Base-by-base conservation (phyloP, 2,797 vertebrate genomes). In the Erpetoichthys calabaricus region DNA sequence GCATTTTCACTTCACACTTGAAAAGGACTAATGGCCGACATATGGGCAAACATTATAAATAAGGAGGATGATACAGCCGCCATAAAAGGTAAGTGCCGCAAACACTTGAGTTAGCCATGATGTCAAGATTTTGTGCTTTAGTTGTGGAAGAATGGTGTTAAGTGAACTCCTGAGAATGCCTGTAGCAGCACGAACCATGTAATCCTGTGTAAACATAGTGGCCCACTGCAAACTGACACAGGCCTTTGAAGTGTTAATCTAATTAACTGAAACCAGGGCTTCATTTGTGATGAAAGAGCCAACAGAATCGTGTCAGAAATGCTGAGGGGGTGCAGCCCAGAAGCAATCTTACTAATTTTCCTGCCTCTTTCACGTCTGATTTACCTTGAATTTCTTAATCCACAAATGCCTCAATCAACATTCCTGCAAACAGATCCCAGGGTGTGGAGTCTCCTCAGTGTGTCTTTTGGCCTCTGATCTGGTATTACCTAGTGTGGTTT, bases 321-420 rank as follows among this genome's bases (percentile, higher is more conserved):
- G 64, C 57, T 3, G 61, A 25, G 25, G 67, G 69, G 64, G 67
- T 57, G 47, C 65, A 60, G 61, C 68, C 62, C n/a, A n/a, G 55
- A 57, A 61, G 47, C 8, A 7, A 63, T 55, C 7, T 43, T 45
- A 63, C 67, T 70, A 64, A 69, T 78, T 67, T 51, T 44, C 53
- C 56, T 68, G 44, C 56, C 50, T 57, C 59, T 55, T 47, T 47
- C 57, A 51, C 43, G 54, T 59, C 64, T 41, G 6, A 54, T 41
- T 54, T 41, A 54, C 53, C 69, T 59, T 68, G 64, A 73, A 72
- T 69, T 59, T 65, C 62, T 61, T 64, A 65, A 76, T 72, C 68
- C 62, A 64, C 42, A 57, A 56, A 62, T 56, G 56, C 58, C 61
- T 59, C 53, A 7, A 55, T 7, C 9, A 25, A 25, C 25, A 25